Evolutionary conservation across 2,888 invertebrate genomes (phyloP).

Genomic region (Apotomis betuletana): DNA sequence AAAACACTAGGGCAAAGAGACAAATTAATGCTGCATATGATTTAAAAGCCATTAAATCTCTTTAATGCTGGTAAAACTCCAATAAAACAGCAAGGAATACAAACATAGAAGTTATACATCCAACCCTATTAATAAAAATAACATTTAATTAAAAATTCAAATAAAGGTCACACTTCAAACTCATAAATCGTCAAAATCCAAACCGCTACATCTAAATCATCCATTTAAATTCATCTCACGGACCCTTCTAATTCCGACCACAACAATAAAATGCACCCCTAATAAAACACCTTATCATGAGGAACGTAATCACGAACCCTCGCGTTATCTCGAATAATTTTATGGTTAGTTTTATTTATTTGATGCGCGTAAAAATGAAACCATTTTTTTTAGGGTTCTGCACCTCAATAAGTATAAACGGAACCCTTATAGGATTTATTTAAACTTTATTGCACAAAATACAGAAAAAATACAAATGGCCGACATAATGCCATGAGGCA

Average conservation of each 20-base stretch:
- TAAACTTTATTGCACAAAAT: no score
- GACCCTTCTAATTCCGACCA: slow-evolving; percentile 8
- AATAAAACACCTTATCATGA: slow-evolving; percentile 38
- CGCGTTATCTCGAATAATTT: slow-evolving; percentile 20
- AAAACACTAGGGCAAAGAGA: no score
- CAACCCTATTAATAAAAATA: not conserved
- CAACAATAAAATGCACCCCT: slow-evolving; percentile 28
- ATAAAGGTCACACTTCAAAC: not conserved
- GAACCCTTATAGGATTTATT: no score
- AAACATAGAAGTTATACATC: not conserved
- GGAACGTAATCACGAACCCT: slow-evolving; percentile 16
- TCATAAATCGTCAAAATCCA: slow-evolving; percentile 18
- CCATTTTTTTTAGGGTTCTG: slow-evolving; percentile 1
- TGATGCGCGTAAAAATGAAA: slow-evolving; percentile 9
- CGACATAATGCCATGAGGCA: no score
- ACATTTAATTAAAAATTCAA: not conserved
- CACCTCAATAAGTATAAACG: no score
- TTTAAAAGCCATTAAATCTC: no score
- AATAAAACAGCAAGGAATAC: not conserved
- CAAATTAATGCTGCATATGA: no score
- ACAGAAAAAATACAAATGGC: no score
- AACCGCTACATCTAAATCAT: slow-evolving; percentile 25
- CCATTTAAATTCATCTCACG: slow-evolving; percentile 30
- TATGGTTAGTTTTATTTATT: slow-evolving; percentile 24
- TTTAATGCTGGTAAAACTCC: not conserved